Conservation (phyloP, 1,140 invertebrate genomes). For the Achatina immaculata region DNA sequence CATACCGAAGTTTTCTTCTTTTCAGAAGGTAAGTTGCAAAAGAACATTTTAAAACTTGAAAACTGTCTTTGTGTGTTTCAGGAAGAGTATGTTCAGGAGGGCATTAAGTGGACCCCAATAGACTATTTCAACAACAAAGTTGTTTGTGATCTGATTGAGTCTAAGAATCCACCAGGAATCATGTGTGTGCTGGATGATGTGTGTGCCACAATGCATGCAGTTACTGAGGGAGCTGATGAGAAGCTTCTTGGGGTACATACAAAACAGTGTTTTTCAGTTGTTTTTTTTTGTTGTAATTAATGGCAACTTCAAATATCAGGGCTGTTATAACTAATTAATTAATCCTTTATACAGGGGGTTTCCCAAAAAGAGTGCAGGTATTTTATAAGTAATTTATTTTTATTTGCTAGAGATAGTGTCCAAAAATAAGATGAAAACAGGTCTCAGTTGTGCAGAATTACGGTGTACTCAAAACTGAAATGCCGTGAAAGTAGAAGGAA, state of each 20-base stretch:
- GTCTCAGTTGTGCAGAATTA: too few species aligned
- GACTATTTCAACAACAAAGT: conserved; percentile 85
- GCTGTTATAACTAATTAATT: too few species aligned
- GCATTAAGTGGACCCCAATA: conserved; percentile 82
- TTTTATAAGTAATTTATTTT: too few species aligned
- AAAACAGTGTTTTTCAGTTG: not conserved
- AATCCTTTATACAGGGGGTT: too few species aligned
- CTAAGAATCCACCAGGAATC: conserved; percentile 73
- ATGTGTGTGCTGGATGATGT: conserved; percentile 82
- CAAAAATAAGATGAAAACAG: too few species aligned
- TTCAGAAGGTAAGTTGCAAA: too few species aligned
- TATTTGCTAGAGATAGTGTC: too few species aligned
- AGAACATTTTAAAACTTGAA: not conserved
- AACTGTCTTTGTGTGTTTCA: conserved; percentile 51
- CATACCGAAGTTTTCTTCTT: too few species aligned
- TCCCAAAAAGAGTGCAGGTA: too few species aligned
- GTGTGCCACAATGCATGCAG: conserved; percentile 82
- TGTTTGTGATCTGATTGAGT: conserved; percentile 80
- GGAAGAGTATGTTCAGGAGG: conserved; percentile 83
- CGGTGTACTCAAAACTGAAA: too few species aligned
- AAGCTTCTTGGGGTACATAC: conserved; percentile 69
- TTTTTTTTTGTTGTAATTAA: not conserved
- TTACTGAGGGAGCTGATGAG: conserved; percentile 78
- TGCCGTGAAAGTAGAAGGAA: too few species aligned
- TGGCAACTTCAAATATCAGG: too few species aligned